phyloP scores from a whole-genome alignment of 2,113 vertebrate species.

The Colossoma macropomum region DNA sequence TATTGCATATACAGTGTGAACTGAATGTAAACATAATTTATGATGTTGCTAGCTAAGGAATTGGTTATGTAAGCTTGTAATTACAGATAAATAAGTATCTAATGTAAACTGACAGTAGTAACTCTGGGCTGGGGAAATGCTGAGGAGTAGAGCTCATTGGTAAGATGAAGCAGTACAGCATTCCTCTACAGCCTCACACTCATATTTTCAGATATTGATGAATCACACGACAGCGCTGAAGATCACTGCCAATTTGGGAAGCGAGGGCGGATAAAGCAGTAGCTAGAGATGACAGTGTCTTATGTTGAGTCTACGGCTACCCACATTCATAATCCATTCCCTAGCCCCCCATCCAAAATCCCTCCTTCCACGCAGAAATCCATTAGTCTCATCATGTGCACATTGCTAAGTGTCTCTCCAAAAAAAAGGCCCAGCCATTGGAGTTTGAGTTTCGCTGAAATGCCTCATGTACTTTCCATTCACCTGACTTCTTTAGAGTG shows the following conservation, averaged over 20 bases:
- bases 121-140: neutral
- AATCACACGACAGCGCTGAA: slow-evolving; percentile 23
- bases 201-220: slow-evolving; percentile 8
- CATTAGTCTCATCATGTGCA: slow-evolving; percentile 54
- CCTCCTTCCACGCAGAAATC: slow-evolving; percentile 33
- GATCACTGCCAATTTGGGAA: neutral
- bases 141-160: neutral
- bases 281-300: neutral
- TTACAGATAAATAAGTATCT: too few species aligned
- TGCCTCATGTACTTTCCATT: slow-evolving; percentile 9
- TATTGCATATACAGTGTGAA: too few species aligned
- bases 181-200: neutral
- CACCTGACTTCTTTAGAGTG: slow-evolving; percentile 33
- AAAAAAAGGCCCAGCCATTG: slow-evolving; percentile 1
- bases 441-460: slow-evolving; percentile 22
- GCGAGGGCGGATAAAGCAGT: neutral
- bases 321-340: slow-evolving; percentile 12
- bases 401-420: slow-evolving; percentile 44
- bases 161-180: neutral
- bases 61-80: too few species aligned
- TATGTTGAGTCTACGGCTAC: neutral
- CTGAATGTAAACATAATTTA: too few species aligned
- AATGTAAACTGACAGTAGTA: too few species aligned
- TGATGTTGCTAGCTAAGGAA: too few species aligned
- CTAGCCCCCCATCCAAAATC: slow-evolving; percentile 19